phyloP scores from a whole-genome alignment of 2,888 invertebrate species.

The Napeogenes inachia region DNA sequence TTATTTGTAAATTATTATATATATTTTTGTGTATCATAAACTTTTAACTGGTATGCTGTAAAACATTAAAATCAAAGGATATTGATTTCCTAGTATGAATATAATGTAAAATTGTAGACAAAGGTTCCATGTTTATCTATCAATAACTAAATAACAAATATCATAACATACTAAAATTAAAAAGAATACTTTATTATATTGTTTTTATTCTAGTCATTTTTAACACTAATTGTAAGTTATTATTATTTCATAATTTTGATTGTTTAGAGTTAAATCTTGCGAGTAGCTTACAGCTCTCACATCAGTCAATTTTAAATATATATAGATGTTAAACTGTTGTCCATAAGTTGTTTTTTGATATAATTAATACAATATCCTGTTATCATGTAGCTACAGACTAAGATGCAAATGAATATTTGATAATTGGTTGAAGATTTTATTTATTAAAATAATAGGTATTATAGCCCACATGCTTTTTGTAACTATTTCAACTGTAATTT shows the following conservation, averaged over 20 bases:
- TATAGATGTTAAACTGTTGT: background rate
- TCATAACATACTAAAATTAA: no score
- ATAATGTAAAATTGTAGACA: no score
- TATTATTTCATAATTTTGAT: background rate
- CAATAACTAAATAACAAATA: no score
- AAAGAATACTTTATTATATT: no score
- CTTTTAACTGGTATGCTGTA: background rate
- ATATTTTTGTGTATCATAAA: background rate
- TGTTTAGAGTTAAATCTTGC: no score
- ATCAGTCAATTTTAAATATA: background rate
- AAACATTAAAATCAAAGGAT: no score
- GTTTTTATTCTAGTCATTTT: slow-evolving; percentile 1
- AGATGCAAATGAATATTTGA: background rate
- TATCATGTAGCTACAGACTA: background rate
- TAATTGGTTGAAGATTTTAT: background rate
- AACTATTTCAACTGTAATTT: background rate
- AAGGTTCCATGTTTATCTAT: no score
- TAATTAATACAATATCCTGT: background rate
- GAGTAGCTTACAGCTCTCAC: background rate
- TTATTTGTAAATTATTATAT: background rate
- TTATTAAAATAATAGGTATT: background rate
- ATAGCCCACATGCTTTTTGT: no score
- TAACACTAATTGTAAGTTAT: background rate
- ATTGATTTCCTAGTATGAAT: no score
- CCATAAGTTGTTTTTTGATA: background rate